phyloP scores from a whole-genome alignment of 2,888 invertebrate genomes.

The Cheiracanthium punctorium region DNA sequence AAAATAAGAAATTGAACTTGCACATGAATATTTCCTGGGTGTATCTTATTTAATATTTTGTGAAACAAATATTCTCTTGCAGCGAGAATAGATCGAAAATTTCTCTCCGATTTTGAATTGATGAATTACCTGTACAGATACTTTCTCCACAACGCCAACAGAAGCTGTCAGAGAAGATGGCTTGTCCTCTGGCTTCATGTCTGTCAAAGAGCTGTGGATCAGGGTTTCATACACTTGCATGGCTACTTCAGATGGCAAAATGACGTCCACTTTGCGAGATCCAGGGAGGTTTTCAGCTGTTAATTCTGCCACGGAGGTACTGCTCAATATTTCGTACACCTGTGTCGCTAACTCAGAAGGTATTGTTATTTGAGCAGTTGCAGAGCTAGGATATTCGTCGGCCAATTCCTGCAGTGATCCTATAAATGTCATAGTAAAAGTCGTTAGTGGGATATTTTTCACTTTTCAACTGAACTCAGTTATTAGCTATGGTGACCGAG shows the following conservation, averaged over 20 bases:
- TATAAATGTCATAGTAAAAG: background rate
- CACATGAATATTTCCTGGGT: too few relatives aligned
- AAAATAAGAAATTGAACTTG: too few relatives aligned
- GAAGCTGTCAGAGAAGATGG: slow-evolving; percentile 53
- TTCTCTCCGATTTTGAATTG: too few relatives aligned
- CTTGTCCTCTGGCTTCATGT: slow-evolving; percentile 51
- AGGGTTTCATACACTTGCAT: slow-evolving; percentile 63
- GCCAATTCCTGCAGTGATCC: slow-evolving; percentile 58
- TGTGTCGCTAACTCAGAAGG: slow-evolving; percentile 65
- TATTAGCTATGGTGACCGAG: too few relatives aligned
- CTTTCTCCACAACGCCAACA: slow-evolving; percentile 60
- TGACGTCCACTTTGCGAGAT: slow-evolving; percentile 45
- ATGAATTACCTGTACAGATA: slow-evolving; percentile 61
- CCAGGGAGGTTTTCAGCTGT: slow-evolving; percentile 54
- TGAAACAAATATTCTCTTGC: too few relatives aligned
- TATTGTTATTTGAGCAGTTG: slow-evolving; percentile 45
- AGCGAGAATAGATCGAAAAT: too few relatives aligned
- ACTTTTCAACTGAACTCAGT: too few relatives aligned
- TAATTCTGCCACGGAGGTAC: slow-evolving; percentile 32
- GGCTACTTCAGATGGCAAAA: slow-evolving; percentile 52
- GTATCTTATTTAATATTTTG: too few relatives aligned
- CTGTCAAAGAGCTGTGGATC: slow-evolving; percentile 38
- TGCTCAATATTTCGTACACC: slow-evolving; percentile 55
- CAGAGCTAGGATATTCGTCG: slow-evolving; percentile 40
- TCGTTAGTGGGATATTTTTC: too few relatives aligned